Percentiles rank a stretch among this genome's conserved stretches.
phyloP scores from a whole-genome alignment of 2,113 vertebrate species.

The Isurus oxyrinchus region DNA sequence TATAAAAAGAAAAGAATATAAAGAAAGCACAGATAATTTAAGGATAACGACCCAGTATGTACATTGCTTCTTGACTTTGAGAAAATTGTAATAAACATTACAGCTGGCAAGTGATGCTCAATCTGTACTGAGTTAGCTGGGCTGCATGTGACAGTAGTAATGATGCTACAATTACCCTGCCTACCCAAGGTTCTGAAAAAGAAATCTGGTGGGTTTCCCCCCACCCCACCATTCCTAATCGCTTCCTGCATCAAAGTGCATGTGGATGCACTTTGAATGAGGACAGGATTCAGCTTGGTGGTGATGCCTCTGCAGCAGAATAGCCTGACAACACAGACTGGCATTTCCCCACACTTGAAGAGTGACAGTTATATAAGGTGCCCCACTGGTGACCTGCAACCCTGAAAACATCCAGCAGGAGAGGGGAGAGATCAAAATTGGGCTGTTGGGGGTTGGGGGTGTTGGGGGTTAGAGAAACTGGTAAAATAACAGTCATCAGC shows the following conservation, averaged over 20 bases:
- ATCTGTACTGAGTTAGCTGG: not conserved
- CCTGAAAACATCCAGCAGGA: not conserved
- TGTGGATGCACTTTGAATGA: not conserved
- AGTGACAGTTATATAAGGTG: not conserved
- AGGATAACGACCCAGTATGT: not conserved
- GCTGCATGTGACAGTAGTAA: not conserved
- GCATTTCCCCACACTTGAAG: not conserved
- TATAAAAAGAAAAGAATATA: not conserved
- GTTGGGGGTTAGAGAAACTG: not conserved
- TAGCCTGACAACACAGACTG: not conserved
- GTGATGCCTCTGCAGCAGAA: not conserved
- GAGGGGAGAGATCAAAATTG: not conserved
- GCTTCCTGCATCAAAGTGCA: not conserved
- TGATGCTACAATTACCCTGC: not conserved
- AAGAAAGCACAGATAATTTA: not conserved
- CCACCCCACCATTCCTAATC: not conserved
- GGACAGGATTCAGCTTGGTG: not conserved
- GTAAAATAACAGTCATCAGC: not conserved
- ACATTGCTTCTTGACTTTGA: not conserved
- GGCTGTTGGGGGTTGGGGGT: too few relatives aligned
- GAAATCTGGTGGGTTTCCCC: not conserved
- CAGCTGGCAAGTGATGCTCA: not conserved
- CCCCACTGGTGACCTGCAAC: not conserved
- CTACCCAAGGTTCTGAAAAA: not conserved
- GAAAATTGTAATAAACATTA: not conserved